These are phyloP conservation scores for Erebia epiphron DNA, from an alignment of 2,888 invertebrate species.

Conservation along the genomic window DNA sequence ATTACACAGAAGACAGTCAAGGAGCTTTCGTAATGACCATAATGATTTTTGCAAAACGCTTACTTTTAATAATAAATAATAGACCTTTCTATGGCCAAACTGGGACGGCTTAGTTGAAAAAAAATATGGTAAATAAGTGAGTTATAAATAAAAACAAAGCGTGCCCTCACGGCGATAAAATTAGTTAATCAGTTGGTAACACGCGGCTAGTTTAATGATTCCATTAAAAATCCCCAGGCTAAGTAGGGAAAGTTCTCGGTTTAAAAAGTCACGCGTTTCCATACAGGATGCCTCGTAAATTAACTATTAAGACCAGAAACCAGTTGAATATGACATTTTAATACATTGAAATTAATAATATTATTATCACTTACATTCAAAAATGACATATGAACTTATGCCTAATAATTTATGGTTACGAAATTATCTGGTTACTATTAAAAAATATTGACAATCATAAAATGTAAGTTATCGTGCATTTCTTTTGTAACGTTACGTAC, in stretches of 20 bases:
- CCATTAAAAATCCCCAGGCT: slow-evolving; percentile 71
- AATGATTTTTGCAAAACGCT: no score
- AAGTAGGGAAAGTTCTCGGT: slow-evolving; percentile 60
- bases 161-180: slow-evolving; percentile 63
- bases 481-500: no score
- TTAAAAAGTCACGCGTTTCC: slow-evolving; percentile 47
- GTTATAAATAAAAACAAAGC: slow-evolving; percentile 66
- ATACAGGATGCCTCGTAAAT: neutral
- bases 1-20: no score
- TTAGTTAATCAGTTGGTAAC: slow-evolving; percentile 70
- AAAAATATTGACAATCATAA: no score
- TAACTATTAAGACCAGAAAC: neutral
- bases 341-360: neutral
- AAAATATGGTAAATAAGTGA: slow-evolving; percentile 13
- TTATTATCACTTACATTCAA: no score
- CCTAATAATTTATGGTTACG: no score
- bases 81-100: neutral
- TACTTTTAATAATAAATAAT: no score
- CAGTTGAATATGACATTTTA: slow-evolving; percentile 48
- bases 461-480: no score
- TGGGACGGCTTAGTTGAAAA: neutral
- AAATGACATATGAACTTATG: no score
- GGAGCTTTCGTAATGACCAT: no score
- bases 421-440: no score
- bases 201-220: slow-evolving; percentile 69